These are phyloP conservation scores for Baryphthengus martii DNA, from an alignment of 2,113 vertebrate species.

Conservation along the genomic window DNA sequence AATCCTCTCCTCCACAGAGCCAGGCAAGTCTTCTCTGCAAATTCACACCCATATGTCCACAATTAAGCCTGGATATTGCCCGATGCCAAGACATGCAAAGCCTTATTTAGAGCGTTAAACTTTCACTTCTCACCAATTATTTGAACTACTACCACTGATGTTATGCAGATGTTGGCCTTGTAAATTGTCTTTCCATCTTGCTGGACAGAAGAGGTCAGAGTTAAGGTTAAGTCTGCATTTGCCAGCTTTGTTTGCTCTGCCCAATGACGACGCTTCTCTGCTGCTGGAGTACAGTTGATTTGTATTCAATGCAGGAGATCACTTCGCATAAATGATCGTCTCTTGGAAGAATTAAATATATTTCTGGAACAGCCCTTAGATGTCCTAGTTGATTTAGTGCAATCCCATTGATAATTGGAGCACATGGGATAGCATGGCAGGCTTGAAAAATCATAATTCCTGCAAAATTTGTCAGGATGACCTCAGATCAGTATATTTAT, in stretches of 20 bases:
- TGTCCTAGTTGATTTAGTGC: slow-evolving; percentile 55
- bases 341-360: slow-evolving; percentile 55
- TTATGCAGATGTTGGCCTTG: background rate
- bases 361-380: slow-evolving; percentile 15
- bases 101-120: background rate
- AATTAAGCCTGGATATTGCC: background rate
- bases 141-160: background rate
- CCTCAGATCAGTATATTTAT: slow-evolving; percentile 59
- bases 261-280: background rate
- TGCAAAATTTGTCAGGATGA: slow-evolving; percentile 65
- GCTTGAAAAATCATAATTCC: slow-evolving; percentile 37
- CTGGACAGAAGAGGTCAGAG: background rate
- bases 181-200: background rate
- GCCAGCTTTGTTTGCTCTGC: background rate
- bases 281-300: background rate
- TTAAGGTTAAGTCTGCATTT: background rate
- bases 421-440: background rate
- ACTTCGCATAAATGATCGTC: background rate
- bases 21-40: background rate
- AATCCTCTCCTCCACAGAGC: background rate
- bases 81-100: background rate
- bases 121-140: slow-evolving; percentile 32
- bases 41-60: background rate
- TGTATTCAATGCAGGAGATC: background rate
- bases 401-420: slow-evolving; percentile 38